Percentiles rank a stretch among this genome's conserved stretches.
Evolutionary conservation across 2,797 vertebrate genomes (phyloP).

Genomic region (Cuniculus paca): DNA sequence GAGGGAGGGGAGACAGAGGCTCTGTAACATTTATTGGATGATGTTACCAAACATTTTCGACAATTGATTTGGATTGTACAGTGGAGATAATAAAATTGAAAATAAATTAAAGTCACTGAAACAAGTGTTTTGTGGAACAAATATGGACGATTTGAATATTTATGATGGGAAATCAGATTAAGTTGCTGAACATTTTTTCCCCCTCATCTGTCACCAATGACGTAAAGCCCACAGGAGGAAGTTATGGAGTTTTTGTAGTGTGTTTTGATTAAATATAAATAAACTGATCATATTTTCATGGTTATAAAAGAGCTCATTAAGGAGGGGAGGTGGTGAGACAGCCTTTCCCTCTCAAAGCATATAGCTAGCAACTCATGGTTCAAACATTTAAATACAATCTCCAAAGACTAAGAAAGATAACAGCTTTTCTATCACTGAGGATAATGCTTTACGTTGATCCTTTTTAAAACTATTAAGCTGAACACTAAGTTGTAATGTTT

Average conservation of each 20-base stretch:
- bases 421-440: background rate
- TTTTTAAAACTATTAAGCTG: background rate
- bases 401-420: conserved; percentile 19
- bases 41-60: conserved; percentile 36
- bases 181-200: conserved; percentile 61
- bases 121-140: conserved; percentile 73
- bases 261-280: conserved; percentile 79
- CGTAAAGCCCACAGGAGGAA: conserved; percentile 73
- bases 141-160: conserved; percentile 80
- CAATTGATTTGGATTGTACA: conserved; percentile 68
- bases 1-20: background rate
- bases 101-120: conserved; percentile 82
- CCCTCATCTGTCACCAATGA: conserved; percentile 73
- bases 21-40: background rate
- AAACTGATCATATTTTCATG: conserved; percentile 56
- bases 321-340: background rate
- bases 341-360: background rate
- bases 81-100: conserved; percentile 79
- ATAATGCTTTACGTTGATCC: background rate
- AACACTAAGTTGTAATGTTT: conserved; percentile 23
- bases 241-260: conserved; percentile 70
- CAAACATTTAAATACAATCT: background rate
- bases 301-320: conserved; percentile 70
- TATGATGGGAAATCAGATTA: conserved; percentile 76
- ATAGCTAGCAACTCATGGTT: background rate